Evolutionary conservation across 2,888 invertebrate genomes (phyloP).

Genomic region (Dendrolimus houi): DNA sequence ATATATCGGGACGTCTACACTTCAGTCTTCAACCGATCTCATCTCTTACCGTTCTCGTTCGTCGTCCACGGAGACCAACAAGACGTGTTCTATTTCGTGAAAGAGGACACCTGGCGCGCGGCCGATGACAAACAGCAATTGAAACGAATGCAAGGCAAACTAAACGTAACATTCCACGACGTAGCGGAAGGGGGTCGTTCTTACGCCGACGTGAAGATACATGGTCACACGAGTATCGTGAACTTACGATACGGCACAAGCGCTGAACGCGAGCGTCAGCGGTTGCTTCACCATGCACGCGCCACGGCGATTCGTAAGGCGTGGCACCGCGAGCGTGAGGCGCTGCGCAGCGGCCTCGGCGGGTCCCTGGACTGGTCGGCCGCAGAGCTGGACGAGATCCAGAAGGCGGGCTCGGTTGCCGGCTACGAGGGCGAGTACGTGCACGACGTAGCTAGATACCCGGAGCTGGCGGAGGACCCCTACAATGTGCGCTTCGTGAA

Average conservation of each 20-base stretch:
- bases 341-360: slow-evolving; percentile 84
- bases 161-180: slow-evolving; percentile 94
- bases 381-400: slow-evolving; percentile 91
- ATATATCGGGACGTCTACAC: slow-evolving; percentile 95
- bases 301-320: slow-evolving; percentile 91
- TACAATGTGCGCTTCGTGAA: slow-evolving; percentile 94
- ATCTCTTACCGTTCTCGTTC: slow-evolving; percentile 90
- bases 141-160: slow-evolving; percentile 91
- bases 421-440: slow-evolving; percentile 95
- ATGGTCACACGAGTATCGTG: slow-evolving; percentile 91
- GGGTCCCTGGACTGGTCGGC: slow-evolving; percentile 91
- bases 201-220: slow-evolving; percentile 92
- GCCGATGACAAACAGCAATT: slow-evolving; percentile 92
- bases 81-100: slow-evolving; percentile 95
- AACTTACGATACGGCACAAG: slow-evolving; percentile 97
- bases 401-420: slow-evolving; percentile 87
- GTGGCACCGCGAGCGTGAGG: slow-evolving; percentile 94
- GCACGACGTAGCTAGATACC: slow-evolving; percentile 92
- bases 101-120: slow-evolving; percentile 93
- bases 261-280: slow-evolving; percentile 90
- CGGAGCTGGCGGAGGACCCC: slow-evolving; percentile 96
- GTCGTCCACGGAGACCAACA: slow-evolving; percentile 92
- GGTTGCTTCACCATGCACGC: slow-evolving; percentile 93
- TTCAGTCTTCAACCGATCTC: slow-evolving; percentile 93
- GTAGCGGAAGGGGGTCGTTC: slow-evolving; percentile 85